Base-by-base conservation (phyloP, 2,888 invertebrate species). In the Xylota segnis region DNA sequence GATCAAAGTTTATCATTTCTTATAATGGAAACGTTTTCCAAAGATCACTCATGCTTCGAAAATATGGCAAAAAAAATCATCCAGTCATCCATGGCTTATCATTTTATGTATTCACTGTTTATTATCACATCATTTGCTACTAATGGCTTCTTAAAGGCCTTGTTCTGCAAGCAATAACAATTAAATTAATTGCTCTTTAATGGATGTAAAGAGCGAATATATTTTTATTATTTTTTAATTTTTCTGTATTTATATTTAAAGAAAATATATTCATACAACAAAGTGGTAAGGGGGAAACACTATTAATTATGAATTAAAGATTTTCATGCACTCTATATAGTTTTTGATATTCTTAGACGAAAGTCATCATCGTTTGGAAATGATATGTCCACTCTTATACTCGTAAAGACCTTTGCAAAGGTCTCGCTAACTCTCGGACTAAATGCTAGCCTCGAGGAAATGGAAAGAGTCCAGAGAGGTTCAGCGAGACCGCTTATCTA, bases 101-200 rank as follows among this genome's bases (percentile, higher is more conserved):
- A 65, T 12, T 54, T 29, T 54, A 6, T 43, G 27, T 29, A 52
- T 43, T 52, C 27, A 63, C 32, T 32, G 5, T 45, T 65, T 50
- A 23, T 77, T 77, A 77, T 77, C 76, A 59, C 52, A 50, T 50
- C 34, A 52, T 32, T 52, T 45, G 52, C 52, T 34, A 50, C 77
- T 59, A 68, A 77, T 77, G 59, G 61, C 77, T 68, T n/a, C 59
- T 76, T 58, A 77, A 65, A 77, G 32, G 52, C 45, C 59, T 43
- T 78, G 71, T 71, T 56, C 45, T 10, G 61, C 32, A 56, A 78
- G 63, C 56, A 71, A 71, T 71, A 71, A 65, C 45, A 78, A 61
- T 71, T 61, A 32, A 50, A 45, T 71, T 71, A 78, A 78, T 78
- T 71, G 78, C 63, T 78, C 63, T 71, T 78, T 77, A 77, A 77